phyloP scores from a whole-genome alignment of 2,113 vertebrate species.

The Excalfactoria chinensis region DNA sequence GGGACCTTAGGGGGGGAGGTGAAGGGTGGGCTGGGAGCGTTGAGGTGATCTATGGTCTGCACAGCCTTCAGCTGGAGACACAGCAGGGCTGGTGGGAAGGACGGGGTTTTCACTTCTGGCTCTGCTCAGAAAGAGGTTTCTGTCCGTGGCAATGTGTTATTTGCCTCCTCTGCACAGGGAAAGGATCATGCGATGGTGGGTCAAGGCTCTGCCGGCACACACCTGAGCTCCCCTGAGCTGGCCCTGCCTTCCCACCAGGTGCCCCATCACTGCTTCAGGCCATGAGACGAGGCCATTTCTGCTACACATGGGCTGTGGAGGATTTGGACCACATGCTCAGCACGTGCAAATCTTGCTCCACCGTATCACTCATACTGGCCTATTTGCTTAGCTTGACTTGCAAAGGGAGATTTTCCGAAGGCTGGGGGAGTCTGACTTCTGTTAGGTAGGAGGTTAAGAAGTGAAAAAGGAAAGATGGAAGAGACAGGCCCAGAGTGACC shows the following conservation, averaged over 20 bases:
- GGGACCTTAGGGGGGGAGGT: neutral
- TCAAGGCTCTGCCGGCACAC: neutral
- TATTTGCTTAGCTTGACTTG: neutral
- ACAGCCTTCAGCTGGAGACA: neutral
- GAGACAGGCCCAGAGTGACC: neutral
- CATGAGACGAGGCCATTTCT: too few relatives aligned
- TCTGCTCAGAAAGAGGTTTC: neutral
- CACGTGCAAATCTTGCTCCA: neutral
- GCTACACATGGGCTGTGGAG: neutral
- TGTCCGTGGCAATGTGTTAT: fast-evolving
- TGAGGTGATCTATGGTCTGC: neutral
- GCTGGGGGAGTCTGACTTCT: neutral
- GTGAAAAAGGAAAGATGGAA: neutral
- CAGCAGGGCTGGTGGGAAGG: neutral
- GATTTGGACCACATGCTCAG: neutral
- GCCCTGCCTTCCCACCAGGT: too few relatives aligned
- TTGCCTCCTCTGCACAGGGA: neutral
- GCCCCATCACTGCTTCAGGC: too few relatives aligned
- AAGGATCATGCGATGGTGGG: neutral
- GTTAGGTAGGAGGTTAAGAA: conserved; percentile 1
- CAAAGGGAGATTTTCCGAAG: neutral
- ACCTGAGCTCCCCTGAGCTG: too few relatives aligned
- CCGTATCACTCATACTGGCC: neutral
- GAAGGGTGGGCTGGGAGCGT: neutral
- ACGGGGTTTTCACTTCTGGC: neutral